Base-by-base conservation (phyloP, 2,888 invertebrate species). In the Anthrax anthrax region DNA sequence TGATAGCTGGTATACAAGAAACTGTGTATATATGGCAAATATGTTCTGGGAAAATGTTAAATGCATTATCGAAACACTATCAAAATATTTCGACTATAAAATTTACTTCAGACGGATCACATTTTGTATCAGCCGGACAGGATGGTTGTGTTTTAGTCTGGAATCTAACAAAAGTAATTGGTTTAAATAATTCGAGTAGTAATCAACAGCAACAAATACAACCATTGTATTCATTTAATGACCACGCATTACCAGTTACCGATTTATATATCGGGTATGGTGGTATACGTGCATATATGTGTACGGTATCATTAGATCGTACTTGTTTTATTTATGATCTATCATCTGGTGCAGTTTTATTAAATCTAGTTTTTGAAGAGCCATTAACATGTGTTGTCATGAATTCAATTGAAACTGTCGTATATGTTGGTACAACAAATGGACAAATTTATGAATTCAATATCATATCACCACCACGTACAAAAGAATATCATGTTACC, bases 21-120 rank as follows among this genome's bases (percentile, higher is more conserved):
- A 85, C 84, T 57, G 70, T 94, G 18, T 86, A 85, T 58, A 58
- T 94, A n/a, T 95, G 92, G 90, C 85, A 90, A 66, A 68, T 80
- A 12, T 65, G 69, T 44, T 80, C 84, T 1, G 94, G 94, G 1
- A 77, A 76, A 54, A 70, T 92, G 51, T 59, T 91, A 23, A 76
- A 77, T 2, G 80, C 84, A 2, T 68, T 88, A 18, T 75, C 75
- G 17, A 76, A 81, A 41, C 91, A 94, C 64, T 92, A 85, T 63
- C 90, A 91, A 67, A 74, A 80, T 27, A 73, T 95, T 4, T 80
- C 73, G 3, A 76, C 79, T 46, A 60, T 95, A 2, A 76, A 76
- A 57, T 89, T 90, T 60, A 81, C 81, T 27, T 75, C 75, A 50
- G 84, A 86, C 64, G 81, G 85, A 3, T 76, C 80, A n/a, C 78